phyloP scores from a whole-genome alignment of 2,113 vertebrate species.

The Tenrec ecaudatus region DNA sequence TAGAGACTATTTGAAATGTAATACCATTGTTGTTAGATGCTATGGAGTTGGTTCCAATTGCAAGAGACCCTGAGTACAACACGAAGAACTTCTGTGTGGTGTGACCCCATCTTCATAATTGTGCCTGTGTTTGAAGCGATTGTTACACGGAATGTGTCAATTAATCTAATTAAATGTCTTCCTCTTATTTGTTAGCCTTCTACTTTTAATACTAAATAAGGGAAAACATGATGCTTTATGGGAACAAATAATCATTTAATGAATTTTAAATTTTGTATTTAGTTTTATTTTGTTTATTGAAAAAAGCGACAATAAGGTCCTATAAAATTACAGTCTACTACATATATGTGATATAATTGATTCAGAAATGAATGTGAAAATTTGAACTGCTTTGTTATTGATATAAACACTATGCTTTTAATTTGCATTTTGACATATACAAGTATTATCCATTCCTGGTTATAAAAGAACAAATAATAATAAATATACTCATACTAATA shows the following conservation, averaged over 20 bases:
- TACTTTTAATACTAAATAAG: conserved; percentile 8
- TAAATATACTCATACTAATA: not conserved
- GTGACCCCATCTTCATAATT: no score
- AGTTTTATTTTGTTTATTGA: not conserved
- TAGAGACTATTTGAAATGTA: not conserved
- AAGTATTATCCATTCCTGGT: not conserved
- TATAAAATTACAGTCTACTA: not conserved
- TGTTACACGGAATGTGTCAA: no score
- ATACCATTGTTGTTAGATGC: no score
- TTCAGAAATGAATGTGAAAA: not conserved
- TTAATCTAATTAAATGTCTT: no score
- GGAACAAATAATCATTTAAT: not conserved
- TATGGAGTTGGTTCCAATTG: no score
- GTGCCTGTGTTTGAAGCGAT: no score
- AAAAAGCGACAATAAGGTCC: not conserved
- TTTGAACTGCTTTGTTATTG: not conserved
- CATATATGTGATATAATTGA: not conserved
- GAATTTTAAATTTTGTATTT: not conserved
- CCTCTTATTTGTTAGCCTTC: no score
- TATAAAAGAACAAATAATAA: not conserved
- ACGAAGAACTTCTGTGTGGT: no score
- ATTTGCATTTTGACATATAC: not conserved
- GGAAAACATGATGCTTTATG: not conserved
- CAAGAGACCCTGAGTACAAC: no score
- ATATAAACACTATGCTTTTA: not conserved